A percentile compares a stretch with the other conserved stretches of the same genome.
These are phyloP conservation scores for Malurus alboscapulatus DNA, from an alignment of 2,113 vertebrate species.

Conservation along the genomic window DNA sequence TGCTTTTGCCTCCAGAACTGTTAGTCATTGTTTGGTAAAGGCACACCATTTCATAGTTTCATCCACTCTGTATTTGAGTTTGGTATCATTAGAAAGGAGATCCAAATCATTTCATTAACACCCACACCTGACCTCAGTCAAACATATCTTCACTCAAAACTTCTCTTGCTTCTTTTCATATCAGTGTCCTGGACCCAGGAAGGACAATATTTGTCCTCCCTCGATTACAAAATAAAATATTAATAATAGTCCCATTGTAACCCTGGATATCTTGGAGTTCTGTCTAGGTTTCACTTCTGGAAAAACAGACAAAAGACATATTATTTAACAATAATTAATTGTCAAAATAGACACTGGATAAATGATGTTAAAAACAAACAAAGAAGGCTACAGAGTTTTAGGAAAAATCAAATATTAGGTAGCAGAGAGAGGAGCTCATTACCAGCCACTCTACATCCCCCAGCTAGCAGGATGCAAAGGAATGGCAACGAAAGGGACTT, in stretches of 20 bases:
- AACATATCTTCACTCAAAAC: background rate
- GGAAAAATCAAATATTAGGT: background rate
- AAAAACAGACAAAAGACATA: background rate
- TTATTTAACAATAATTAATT: background rate
- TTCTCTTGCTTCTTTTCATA: background rate
- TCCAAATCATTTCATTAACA: background rate
- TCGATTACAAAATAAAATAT: background rate
- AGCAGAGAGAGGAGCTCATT: background rate
- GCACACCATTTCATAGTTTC: background rate
- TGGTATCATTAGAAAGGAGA: background rate
- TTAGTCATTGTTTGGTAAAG: slow-evolving; percentile 9
- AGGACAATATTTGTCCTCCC: background rate
- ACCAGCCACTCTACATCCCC: background rate
- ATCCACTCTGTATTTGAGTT: slow-evolving; percentile 7
- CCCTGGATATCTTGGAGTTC: background rate
- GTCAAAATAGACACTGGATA: background rate
- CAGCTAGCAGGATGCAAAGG: background rate
- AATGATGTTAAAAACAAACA: background rate
- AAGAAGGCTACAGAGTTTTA: background rate
- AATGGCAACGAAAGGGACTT: background rate
- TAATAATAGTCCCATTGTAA: background rate
- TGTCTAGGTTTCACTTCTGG: background rate
- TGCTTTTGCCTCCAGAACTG: background rate
- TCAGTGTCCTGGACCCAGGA: background rate
- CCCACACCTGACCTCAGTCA: background rate